Base-by-base conservation (phyloP, 2,113 vertebrate species). In the Solea solea region DNA sequence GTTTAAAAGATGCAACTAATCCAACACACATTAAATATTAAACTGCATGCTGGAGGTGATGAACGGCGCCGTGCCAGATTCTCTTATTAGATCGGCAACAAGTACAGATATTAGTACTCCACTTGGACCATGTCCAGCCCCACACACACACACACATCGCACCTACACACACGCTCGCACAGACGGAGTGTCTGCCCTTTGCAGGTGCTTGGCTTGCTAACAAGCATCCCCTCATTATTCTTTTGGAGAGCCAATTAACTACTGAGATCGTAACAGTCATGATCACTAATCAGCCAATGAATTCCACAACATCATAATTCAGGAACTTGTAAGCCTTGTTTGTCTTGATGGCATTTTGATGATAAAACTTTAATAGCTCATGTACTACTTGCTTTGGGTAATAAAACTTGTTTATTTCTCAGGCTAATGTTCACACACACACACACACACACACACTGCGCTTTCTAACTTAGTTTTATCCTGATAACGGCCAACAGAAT, bases 141-240 rank as follows among this genome's bases (percentile, higher is more conserved):
- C 45, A 64, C 53, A 74, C 79, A 65, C 50, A 63, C 27, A 34
- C 55, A 57, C 52, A 54, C 52, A 54, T 48, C 13, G 10, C 27
- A 57, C 25, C 12, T 21, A 54, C 72, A 59, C 42, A 69, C 46
- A 54, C 41, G 64, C 54, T 72, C 74, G 69, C 74, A 56, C 53
- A 49, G 44, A 72, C 76, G 73, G 54, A 82, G 44, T 9, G 80
- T 74, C 88, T 88, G 85, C 84, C 34, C 82, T 84, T 86, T 81
- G 76, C 89, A 91, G 90, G 84, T 92, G 91, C 87, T 86, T 74
- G 69, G 82, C 79, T 88, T 76, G 73, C 82, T 86, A 86, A 89
- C 87, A 84, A 85, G 75, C 59, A 27, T 76, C 69, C 46, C 64
- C 88, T 90, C 88, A 89, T 91, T 90, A 89, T 86, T 88, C 80